These are phyloP conservation scores for Sinohyriopsis cumingii DNA, from an alignment of 2,888 invertebrate genomes.

Conservation along the genomic window DNA sequence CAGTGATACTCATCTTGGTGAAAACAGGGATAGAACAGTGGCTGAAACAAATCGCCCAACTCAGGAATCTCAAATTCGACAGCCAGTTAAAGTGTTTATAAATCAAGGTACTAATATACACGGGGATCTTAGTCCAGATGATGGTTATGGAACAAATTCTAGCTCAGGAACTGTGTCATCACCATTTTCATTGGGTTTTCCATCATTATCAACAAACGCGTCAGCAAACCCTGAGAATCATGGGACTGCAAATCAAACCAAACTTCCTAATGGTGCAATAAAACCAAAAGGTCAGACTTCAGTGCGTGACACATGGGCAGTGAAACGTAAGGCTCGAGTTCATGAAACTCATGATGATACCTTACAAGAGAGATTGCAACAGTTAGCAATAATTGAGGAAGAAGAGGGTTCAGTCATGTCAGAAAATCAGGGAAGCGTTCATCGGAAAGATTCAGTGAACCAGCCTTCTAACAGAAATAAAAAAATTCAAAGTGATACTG, in stretches of 20 bases:
- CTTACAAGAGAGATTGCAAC: slow-evolving; percentile 55
- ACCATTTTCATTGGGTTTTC: slow-evolving; percentile 54
- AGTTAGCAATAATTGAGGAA: slow-evolving; percentile 60
- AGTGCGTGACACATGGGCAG: slow-evolving; percentile 39
- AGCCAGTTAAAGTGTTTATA: background rate
- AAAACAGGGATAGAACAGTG: background rate
- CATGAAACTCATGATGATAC: slow-evolving; percentile 45
- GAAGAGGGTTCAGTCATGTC: slow-evolving; percentile 44
- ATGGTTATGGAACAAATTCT: slow-evolving; percentile 60
- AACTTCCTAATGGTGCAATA: slow-evolving; percentile 44
- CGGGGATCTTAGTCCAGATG: slow-evolving; percentile 38
- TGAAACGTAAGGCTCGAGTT: slow-evolving; percentile 45
- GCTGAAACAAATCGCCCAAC: background rate
- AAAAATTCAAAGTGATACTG: too few relatives aligned
- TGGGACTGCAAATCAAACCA: slow-evolving; percentile 30
- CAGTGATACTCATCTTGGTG: background rate
- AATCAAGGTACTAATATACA: background rate
- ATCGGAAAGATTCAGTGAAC: slow-evolving; percentile 1
- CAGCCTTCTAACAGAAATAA: too few relatives aligned
- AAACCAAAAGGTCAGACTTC: slow-evolving; percentile 29
- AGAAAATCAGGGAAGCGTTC: slow-evolving; percentile 7
- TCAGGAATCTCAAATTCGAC: background rate
- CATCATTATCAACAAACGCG: slow-evolving; percentile 31
- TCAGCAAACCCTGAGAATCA: slow-evolving; percentile 35
- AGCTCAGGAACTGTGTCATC: slow-evolving; percentile 58